A percentile compares a stretch with the other conserved stretches of the same genome.
phyloP scores from a whole-genome alignment of 1,140 invertebrate genomes.

The Holotrichia oblita region DNA sequence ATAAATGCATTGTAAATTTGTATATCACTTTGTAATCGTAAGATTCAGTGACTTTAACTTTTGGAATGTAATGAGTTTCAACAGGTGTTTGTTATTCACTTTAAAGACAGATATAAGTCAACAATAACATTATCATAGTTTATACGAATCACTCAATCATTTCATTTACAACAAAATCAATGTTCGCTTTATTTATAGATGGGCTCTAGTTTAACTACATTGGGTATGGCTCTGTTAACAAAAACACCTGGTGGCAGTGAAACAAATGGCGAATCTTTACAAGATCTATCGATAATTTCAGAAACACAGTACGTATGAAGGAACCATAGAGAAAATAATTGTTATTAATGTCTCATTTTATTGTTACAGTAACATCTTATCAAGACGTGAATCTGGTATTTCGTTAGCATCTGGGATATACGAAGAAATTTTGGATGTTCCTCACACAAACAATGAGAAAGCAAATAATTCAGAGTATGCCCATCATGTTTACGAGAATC shows the following conservation, averaged over 20 bases:
- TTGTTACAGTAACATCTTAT: slow-evolving; percentile 44
- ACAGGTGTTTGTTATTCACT: background rate
- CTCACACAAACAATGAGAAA: background rate
- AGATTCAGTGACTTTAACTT: background rate
- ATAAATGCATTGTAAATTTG: no score
- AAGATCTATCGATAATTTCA: slow-evolving; percentile 45
- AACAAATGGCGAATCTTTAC: slow-evolving; percentile 51
- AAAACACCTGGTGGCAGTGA: slow-evolving; percentile 61
- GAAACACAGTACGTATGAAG: slow-evolving; percentile 36
- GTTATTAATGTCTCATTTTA: background rate
- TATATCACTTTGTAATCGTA: no score
- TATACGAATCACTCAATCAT: background rate
- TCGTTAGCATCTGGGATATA: slow-evolving; percentile 67
- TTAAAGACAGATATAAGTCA: background rate
- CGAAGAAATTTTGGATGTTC: slow-evolving; percentile 61
- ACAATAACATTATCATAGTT: background rate
- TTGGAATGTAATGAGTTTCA: background rate
- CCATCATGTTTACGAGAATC: slow-evolving; percentile 56
- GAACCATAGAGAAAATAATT: slow-evolving; percentile 26
- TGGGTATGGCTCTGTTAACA: slow-evolving; percentile 59
- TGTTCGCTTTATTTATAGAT: slow-evolving; percentile 45
- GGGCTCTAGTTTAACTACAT: slow-evolving; percentile 56
- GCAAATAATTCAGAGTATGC: slow-evolving; percentile 10
- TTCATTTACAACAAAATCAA: background rate
- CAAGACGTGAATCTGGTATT: slow-evolving; percentile 62